A percentile compares a stretch with the other conserved stretches of the same genome.
These are phyloP conservation scores for Xestoiulus laeticollis DNA, from an alignment of 2,888 invertebrate genomes.

Conservation along the genomic window DNA sequence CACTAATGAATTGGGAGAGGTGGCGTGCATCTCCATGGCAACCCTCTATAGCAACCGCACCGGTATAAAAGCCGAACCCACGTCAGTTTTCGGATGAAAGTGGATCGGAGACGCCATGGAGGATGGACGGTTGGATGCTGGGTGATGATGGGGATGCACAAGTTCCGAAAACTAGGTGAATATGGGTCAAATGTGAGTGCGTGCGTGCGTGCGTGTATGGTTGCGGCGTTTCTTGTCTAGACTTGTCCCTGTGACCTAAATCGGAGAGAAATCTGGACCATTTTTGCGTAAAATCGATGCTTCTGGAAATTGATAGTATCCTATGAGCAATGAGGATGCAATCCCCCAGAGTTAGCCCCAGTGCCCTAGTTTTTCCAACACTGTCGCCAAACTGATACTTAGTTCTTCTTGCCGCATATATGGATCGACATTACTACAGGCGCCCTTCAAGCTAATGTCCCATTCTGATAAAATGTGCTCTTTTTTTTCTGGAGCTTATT, in stretches of 20 bases:
- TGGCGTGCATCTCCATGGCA: not conserved
- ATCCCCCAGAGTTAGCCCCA: slow-evolving; percentile 3
- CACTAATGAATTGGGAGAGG: not conserved
- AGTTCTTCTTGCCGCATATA: not conserved
- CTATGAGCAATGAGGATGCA: not conserved
- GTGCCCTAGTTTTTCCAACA: not conserved
- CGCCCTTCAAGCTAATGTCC: not conserved
- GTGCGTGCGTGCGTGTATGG: not conserved
- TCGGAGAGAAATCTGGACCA: not conserved
- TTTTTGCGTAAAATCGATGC: not conserved
- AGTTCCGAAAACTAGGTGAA: not conserved
- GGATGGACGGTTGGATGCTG: not conserved
- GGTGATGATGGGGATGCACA: not conserved
- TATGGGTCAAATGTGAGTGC: not conserved
- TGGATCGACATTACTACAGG: not conserved
- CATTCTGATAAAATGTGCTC: not conserved
- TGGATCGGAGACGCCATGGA: not conserved
- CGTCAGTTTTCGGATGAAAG: not conserved
- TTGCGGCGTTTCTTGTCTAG: not conserved
- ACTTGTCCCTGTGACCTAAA: slow-evolving; percentile 17
- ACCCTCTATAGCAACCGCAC: not conserved
- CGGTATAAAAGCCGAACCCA: slow-evolving; percentile 9
- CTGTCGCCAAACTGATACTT: not conserved
- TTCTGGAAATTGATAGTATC: not conserved
- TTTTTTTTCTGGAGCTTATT: not conserved